Evolutionary conservation across 2,888 invertebrate species (phyloP).

Genomic region (Stenodera caucasica): DNA sequence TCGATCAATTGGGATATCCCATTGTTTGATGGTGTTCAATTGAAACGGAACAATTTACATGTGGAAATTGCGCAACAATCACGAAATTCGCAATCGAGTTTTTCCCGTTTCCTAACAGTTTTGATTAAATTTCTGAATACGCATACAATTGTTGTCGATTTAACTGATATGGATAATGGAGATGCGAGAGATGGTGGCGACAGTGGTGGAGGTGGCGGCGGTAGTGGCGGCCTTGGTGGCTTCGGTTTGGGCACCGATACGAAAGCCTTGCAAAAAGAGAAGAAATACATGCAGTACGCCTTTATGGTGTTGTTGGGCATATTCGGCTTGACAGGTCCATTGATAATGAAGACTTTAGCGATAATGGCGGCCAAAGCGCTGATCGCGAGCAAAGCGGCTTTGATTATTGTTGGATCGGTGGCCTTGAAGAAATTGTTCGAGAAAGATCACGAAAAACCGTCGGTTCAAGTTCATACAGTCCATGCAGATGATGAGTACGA

Average conservation of each 20-base stretch:
- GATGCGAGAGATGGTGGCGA: conserved; percentile 21
- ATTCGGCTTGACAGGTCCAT: conserved; percentile 68
- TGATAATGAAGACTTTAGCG: conserved; percentile 70
- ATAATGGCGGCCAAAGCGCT: conserved; percentile 72
- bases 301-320: conserved; percentile 49
- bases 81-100: conserved; percentile 28
- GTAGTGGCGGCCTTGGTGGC: conserved; percentile 23
- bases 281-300: conserved; percentile 46
- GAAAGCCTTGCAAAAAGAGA: conserved; percentile 38
- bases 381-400: conserved; percentile 72
- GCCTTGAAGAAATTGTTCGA: conserved; percentile 72
- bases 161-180: conserved; percentile 45
- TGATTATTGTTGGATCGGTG: conserved; percentile 72
- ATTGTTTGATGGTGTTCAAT: conserved; percentile 47
- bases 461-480: conserved; percentile 67
- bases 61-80: not conserved
- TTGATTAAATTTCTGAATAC: conserved; percentile 65
- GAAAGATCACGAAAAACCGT: conserved; percentile 65
- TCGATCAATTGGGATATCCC: conserved; percentile 46
- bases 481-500: conserved; percentile 48
- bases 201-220: conserved; percentile 23
- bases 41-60: conserved; percentile 41
- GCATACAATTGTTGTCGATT: conserved; percentile 67
- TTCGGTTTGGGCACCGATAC: conserved; percentile 26
- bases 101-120: conserved; percentile 57